These are phyloP conservation scores for Psilopsiagon aymara DNA, from an alignment of 2,113 vertebrate species.

Conservation along the genomic window DNA sequence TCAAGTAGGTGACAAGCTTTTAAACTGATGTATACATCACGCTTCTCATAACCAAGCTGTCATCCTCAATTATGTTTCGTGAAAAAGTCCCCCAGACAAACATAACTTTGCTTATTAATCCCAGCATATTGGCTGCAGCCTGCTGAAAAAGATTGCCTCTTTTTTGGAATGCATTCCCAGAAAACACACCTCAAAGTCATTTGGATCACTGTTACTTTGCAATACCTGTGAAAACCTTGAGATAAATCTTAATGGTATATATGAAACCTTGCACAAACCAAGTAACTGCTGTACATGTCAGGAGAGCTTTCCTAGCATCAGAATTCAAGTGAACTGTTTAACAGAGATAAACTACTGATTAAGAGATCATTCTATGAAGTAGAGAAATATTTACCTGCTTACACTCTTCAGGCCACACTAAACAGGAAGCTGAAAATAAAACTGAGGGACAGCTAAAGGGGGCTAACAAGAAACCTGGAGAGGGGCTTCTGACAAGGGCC, in stretches of 20 bases:
- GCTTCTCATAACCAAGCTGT: constrained; percentile 69
- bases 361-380: background rate
- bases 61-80: constrained; percentile 63
- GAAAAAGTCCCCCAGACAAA: constrained; percentile 59
- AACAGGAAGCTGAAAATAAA: background rate
- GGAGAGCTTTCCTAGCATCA: background rate
- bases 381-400: background rate
- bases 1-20: constrained; percentile 71
- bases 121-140: constrained; percentile 48
- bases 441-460: background rate
- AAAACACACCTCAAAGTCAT: constrained; percentile 53
- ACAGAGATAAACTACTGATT: background rate
- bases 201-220: constrained; percentile 34
- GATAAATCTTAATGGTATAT: constrained; percentile 13
- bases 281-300: background rate
- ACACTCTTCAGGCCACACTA: background rate
- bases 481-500: background rate
- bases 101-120: constrained; percentile 70
- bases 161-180: constrained; percentile 56
- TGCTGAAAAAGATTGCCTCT: constrained; percentile 55
- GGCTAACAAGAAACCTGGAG: background rate
- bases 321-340: background rate
- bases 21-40: constrained; percentile 68
- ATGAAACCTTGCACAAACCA: constrained; percentile 50
- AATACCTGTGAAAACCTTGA: constrained; percentile 31